Conservation (phyloP, 2,888 invertebrate genomes). For the Agonopterix subpropinquella region DNA sequence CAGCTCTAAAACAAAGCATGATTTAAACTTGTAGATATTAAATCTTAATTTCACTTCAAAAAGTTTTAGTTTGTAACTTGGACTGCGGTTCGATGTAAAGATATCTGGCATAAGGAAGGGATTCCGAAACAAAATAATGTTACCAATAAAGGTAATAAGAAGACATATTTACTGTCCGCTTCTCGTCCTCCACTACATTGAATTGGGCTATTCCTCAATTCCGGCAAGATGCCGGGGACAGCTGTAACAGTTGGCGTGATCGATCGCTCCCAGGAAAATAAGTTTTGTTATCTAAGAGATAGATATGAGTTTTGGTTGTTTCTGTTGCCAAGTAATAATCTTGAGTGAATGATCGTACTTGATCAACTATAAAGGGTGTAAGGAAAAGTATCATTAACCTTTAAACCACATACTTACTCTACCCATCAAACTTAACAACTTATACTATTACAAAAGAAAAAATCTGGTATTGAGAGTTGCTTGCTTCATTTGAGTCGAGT, state of each 20-base stretch:
- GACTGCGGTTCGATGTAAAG: not conserved
- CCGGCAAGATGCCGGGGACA: not conserved
- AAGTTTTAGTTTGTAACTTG: not conserved
- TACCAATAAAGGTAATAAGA: constrained; percentile 35
- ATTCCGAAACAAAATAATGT: constrained; percentile 29
- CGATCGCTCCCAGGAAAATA: no score
- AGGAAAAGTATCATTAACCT: no score
- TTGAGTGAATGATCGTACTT: no score
- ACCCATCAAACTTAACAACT: no score
- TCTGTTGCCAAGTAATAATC: no score
- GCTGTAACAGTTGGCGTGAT: constrained; percentile 4
- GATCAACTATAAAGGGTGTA: no score
- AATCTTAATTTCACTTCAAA: not conserved
- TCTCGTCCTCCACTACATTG: constrained; percentile 5
- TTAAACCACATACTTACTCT: no score
- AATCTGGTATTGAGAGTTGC: no score
- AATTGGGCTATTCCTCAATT: constrained; percentile 1
- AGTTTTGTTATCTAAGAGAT: no score
- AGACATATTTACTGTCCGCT: constrained; percentile 21
- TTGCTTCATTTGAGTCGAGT: no score
- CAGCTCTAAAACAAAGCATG: not conserved
- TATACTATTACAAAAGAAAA: no score
- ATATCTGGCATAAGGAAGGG: constrained; percentile 10
- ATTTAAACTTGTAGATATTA: not conserved
- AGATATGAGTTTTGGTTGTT: no score